phyloP scores from a whole-genome alignment of 2,113 vertebrate species.

The Montifringilla adamsi region DNA sequence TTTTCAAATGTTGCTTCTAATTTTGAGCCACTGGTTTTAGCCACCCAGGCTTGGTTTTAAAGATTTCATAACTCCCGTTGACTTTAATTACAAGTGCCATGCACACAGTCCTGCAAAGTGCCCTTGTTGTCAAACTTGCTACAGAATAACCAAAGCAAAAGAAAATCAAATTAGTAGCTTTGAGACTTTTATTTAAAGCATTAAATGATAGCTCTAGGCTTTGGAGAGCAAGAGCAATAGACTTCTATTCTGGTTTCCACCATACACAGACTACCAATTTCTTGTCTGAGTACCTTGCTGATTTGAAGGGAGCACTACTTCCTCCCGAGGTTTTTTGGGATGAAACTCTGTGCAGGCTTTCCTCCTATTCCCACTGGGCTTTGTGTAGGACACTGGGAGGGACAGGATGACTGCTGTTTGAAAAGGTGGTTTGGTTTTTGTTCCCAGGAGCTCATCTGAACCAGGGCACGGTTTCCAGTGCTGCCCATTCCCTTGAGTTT shows the following conservation, averaged over 20 bases:
- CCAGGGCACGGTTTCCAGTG: not conserved
- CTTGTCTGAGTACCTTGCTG: not conserved
- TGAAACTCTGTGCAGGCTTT: not conserved
- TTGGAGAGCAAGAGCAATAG: not conserved
- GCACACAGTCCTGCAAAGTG: not conserved
- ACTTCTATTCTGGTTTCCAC: slow-evolving; percentile 5
- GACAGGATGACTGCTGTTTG: not conserved
- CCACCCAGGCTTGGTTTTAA: not conserved
- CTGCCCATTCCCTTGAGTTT: not conserved
- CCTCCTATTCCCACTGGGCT: not conserved
- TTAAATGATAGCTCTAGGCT: slow-evolving; percentile 34
- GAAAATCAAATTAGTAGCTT: not conserved
- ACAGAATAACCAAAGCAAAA: not conserved
- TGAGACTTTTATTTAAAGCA: slow-evolving; percentile 46
- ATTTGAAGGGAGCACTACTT: not conserved
- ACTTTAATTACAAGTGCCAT: slow-evolving; percentile 4
- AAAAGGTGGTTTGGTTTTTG: not conserved
- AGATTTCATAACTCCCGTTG: not conserved
- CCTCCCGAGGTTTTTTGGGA: not conserved
- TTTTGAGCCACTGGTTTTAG: not conserved
- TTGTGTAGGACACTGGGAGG: not conserved
- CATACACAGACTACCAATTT: not conserved
- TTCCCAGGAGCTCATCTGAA: not conserved
- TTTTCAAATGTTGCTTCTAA: slow-evolving; percentile 1
- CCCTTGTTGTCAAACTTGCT: not conserved